Percentiles rank a stretch among this genome's conserved stretches.
Conservation (phyloP, 2,797 vertebrate species). For the Mus minutoides region DNA sequence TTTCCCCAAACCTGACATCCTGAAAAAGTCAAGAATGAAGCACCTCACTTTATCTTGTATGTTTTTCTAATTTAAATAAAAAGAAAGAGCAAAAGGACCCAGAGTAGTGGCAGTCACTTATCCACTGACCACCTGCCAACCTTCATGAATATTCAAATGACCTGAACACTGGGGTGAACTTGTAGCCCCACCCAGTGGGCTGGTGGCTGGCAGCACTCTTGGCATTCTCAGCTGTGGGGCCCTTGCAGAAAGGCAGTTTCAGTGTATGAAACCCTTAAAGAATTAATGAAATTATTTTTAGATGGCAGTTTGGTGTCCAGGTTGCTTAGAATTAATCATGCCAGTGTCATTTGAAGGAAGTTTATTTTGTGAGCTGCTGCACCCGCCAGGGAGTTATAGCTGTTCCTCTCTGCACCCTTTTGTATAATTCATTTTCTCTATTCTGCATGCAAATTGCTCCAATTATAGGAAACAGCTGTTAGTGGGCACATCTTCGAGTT, state of each 20-base stretch:
- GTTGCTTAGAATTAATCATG: constrained; percentile 67
- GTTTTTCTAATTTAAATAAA: constrained; percentile 3
- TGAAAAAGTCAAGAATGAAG: constrained; percentile 35
- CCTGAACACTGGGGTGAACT: background rate
- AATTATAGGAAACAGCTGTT: constrained; percentile 77
- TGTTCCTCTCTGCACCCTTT: constrained; percentile 51
- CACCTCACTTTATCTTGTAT: constrained; percentile 6
- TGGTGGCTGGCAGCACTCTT: background rate
- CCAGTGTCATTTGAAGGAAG: constrained; percentile 67
- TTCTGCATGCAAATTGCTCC: constrained; percentile 77
- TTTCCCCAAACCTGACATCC: background rate
- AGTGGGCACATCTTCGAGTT: constrained; percentile 58
- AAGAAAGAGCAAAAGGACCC: background rate
- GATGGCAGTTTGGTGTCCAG: constrained; percentile 28
- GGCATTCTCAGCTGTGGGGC: background rate
- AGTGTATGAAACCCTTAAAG: background rate
- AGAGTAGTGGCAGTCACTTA: constrained; percentile 2
- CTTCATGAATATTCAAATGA: constrained; percentile 69
- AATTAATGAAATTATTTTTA: background rate
- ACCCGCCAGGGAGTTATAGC: constrained; percentile 62
- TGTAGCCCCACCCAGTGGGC: background rate
- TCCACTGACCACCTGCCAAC: constrained; percentile 56
- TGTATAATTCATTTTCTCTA: constrained; percentile 74
- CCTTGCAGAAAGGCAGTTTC: constrained; percentile 40
- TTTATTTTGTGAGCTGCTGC: constrained; percentile 68